These are phyloP conservation scores for Rhinichthys klamathensis DNA, from an alignment of 2,113 vertebrate species.

Conservation along the genomic window DNA sequence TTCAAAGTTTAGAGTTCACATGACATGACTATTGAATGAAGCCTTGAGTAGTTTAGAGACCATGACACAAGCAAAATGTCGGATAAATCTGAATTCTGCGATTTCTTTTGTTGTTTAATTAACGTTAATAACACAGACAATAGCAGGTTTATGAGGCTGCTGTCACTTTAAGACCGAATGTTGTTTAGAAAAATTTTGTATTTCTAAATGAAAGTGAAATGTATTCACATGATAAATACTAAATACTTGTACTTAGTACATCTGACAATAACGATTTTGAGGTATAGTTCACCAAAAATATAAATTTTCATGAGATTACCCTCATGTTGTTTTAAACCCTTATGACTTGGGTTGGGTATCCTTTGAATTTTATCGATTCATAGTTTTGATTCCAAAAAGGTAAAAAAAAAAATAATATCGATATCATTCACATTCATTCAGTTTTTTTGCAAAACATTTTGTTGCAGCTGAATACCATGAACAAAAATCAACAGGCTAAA, in stretches of 20 bases:
- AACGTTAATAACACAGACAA: too few relatives aligned
- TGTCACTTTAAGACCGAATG: too few relatives aligned
- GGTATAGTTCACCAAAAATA: not conserved
- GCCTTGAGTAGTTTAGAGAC: not conserved
- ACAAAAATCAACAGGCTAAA: too few relatives aligned
- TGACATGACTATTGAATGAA: not conserved
- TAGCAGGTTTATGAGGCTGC: too few relatives aligned
- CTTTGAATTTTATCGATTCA: too few relatives aligned
- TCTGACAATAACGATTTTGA: not conserved
- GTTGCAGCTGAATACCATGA: too few relatives aligned
- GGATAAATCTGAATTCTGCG: constrained; percentile 14
- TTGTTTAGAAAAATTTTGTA: not conserved
- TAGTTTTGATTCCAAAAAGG: too few relatives aligned
- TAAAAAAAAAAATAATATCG: too few relatives aligned
- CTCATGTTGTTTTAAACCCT: not conserved
- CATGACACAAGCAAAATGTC: constrained; percentile 4
- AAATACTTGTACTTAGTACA: not conserved
- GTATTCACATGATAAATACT: not conserved
- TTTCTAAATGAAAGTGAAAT: not conserved
- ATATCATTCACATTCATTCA: too few relatives aligned
- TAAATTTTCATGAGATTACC: not conserved
- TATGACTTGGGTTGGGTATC: not conserved
- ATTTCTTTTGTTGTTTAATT: too few relatives aligned
- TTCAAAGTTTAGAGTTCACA: constrained; percentile 1
- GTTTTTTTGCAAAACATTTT: too few relatives aligned